Base-by-base conservation (phyloP, 2,797 vertebrate genomes). In the Gorsachius magnificus region DNA sequence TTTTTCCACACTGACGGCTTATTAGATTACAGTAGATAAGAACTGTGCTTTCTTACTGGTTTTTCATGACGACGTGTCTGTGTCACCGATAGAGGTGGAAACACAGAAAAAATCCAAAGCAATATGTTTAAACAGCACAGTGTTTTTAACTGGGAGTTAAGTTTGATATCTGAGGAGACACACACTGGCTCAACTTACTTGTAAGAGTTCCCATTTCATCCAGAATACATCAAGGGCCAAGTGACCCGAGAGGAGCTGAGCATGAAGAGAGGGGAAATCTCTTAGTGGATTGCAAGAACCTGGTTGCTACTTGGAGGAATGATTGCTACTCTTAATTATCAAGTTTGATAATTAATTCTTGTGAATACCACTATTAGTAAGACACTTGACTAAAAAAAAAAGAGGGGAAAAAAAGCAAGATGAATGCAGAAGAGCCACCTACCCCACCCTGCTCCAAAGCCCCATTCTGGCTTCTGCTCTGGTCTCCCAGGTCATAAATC, bases 21-120 rank as follows among this genome's bases (percentile, higher is more conserved):
- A 97, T 96, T 96, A 97, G 96, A 97, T 96, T 91, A 94, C 89
- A 96, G 78, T 66, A 95, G 96, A 96, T 97, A 97, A 97, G 92
- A 91, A 70, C 89, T 9, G 0, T 15, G 79, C 70, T 94, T 75
- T 92, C 91, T 75, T 76, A 96, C 79, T 94, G 87, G 33, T 50
- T 83, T 94, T 87, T 93, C 77, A 63, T 78, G 72, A 93, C 5
- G 5, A 90, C 0, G 1, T 17, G n/a, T 76, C 82, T 76, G 77
- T 91, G 89, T 60, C 82, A 64, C 63, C 46, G 29, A 76, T 82
- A 90, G 77, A 89, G 87, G 85, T 83, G 80, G 89, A 96, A 96
- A 95, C 68, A 57, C 31, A 25, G 33, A 33, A 83, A 78, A 80
- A 61, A 24, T 19, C 20, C 36, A 65, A 76, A 93, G 41, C 46